A percentile compares a stretch with the other conserved stretches of the same genome.
phyloP scores from a whole-genome alignment of 2,797 vertebrate genomes.

The Falco concolor region DNA sequence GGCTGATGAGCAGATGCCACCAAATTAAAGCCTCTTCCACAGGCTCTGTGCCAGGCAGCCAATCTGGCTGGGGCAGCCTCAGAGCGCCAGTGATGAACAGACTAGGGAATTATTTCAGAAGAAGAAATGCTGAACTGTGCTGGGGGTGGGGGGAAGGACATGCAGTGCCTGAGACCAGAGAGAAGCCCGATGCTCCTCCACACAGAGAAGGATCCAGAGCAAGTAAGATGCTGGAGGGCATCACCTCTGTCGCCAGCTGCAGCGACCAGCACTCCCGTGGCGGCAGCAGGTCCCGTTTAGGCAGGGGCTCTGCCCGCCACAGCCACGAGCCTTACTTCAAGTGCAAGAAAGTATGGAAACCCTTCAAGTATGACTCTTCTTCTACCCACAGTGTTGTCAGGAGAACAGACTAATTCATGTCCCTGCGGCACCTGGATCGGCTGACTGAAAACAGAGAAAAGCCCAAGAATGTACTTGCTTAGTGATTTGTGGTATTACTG shows the following conservation, averaged over 20 bases:
- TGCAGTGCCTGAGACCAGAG: rapidly evolving
- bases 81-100: rapidly evolving
- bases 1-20: not conserved
- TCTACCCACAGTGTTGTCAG: not conserved
- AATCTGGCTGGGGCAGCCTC: not conserved
- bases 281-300: not conserved
- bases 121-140: not conserved
- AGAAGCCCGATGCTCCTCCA: not conserved
- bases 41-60: not conserved
- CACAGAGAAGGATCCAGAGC: not conserved
- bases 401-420: not conserved
- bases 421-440: not conserved
- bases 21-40: not conserved
- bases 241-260: not conserved
- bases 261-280: rapidly evolving
- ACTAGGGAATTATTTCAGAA: not conserved
- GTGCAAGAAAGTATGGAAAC: not conserved
- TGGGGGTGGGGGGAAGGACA: not conserved
- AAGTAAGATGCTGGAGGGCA: not conserved
- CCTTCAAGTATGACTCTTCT: not conserved
- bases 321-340: not conserved
- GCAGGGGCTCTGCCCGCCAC: not conserved
- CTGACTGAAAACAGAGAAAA: not conserved
- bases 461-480: not conserved
- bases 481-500: not conserved